Conservation (phyloP, 2,113 vertebrate species). For the Chlorodrepanis virens region DNA sequence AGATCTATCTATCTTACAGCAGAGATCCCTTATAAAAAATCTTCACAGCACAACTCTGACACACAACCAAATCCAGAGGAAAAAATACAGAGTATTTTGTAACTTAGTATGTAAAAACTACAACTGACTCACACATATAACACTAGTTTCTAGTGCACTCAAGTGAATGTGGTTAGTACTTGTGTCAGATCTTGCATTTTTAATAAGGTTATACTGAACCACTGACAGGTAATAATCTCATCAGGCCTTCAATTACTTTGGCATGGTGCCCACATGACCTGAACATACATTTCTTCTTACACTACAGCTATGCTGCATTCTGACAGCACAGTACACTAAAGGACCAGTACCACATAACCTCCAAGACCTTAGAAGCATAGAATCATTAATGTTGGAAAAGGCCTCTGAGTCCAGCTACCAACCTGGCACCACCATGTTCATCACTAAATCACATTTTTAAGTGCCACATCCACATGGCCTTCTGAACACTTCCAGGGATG, state of each 20-base stretch:
- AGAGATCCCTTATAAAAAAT: neutral
- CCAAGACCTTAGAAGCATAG: neutral
- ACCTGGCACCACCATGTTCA: neutral
- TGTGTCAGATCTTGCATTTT: neutral
- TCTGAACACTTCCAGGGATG: neutral
- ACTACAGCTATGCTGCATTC: neutral
- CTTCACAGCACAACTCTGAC: neutral
- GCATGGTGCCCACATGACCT: neutral
- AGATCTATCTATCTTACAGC: neutral
- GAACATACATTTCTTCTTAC: neutral
- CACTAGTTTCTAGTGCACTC: neutral
- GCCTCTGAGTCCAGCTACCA: neutral
- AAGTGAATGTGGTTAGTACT: neutral
- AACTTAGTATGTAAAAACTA: neutral
- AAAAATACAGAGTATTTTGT: neutral
- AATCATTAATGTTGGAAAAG: fast-evolving
- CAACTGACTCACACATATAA: neutral
- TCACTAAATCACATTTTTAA: neutral
- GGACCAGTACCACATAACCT: neutral
- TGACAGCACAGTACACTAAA: neutral
- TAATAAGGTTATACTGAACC: neutral
- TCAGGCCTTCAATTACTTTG: neutral
- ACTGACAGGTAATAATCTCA: neutral
- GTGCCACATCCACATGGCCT: neutral
- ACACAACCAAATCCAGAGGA: neutral